phyloP scores from a whole-genome alignment of 2,113 vertebrate genomes.

The Dromiciops gliroides region DNA sequence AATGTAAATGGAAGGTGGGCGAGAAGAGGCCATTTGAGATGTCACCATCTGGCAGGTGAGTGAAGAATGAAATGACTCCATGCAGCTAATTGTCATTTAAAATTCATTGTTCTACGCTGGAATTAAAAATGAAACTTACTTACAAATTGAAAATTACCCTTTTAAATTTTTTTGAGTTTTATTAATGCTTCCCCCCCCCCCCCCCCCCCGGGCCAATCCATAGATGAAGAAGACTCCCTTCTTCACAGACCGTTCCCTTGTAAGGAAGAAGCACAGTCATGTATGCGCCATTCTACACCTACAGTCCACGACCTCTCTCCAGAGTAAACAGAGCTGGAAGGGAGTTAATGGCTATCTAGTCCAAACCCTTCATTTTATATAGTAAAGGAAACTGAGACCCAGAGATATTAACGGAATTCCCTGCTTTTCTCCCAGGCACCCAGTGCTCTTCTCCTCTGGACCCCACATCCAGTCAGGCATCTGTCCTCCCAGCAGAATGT shows the following conservation, averaged over 20 bases:
- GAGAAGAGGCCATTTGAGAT: not conserved
- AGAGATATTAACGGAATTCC: not conserved
- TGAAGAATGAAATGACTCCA: not conserved
- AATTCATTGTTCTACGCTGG: not conserved
- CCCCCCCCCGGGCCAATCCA: no score
- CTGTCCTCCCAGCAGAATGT: not conserved
- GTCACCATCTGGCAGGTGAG: not conserved
- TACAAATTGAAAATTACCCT: not conserved
- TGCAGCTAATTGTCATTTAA: not conserved
- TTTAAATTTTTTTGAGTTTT: not conserved
- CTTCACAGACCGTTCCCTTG: not conserved
- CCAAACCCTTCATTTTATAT: not conserved
- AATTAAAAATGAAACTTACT: accelerated
- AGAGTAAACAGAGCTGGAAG: not conserved
- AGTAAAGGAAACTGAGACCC: not conserved
- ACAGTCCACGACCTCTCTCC: not conserved
- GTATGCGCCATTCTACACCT: not conserved
- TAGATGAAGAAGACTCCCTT: accelerated
- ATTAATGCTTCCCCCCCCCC: not conserved
- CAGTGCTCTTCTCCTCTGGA: not conserved
- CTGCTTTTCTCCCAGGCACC: not conserved
- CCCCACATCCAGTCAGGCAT: not conserved
- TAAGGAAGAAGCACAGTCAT: not conserved
- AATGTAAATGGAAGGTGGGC: not conserved
- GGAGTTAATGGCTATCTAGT: not conserved